Percentiles rank a stretch among this genome's conserved stretches.
Evolutionary conservation across 2,113 vertebrate species (phyloP).

Genomic region (Petroica traversi): DNA sequence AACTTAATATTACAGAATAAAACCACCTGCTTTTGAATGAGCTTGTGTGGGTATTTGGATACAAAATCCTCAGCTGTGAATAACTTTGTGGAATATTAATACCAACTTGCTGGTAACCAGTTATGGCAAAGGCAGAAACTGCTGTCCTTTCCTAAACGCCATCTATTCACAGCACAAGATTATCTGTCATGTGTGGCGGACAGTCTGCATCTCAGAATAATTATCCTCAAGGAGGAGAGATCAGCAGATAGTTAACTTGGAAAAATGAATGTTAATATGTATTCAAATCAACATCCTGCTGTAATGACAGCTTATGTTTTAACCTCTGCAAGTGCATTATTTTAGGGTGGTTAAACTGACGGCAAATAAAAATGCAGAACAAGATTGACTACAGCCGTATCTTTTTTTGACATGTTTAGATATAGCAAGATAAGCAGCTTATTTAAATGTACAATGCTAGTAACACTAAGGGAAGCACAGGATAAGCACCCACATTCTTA

Average conservation of each 20-base stretch:
- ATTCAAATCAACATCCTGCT: neutral
- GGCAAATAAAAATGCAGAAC: neutral
- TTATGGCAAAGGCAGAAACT: neutral
- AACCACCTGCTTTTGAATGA: neutral
- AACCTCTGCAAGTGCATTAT: neutral
- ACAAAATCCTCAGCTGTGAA: neutral
- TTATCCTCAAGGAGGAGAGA: neutral
- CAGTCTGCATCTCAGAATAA: neutral
- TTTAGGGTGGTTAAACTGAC: neutral
- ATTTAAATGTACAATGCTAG: neutral
- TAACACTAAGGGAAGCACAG: neutral
- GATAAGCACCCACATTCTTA: neutral
- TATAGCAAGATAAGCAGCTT: neutral
- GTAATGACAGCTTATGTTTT: neutral
- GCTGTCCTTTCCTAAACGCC: neutral
- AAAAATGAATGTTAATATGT: neutral
- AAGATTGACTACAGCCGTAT: accelerated
- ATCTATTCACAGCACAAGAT: neutral
- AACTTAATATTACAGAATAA: neutral
- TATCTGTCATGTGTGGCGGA: neutral
- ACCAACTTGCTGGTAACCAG: neutral
- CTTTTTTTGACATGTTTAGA: neutral
- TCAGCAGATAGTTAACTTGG: neutral
- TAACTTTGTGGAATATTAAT: neutral
- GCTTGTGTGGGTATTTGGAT: neutral